These are phyloP conservation scores for Nemotelus nigrinus DNA, from an alignment of 2,888 invertebrate genomes.

Conservation along the genomic window DNA sequence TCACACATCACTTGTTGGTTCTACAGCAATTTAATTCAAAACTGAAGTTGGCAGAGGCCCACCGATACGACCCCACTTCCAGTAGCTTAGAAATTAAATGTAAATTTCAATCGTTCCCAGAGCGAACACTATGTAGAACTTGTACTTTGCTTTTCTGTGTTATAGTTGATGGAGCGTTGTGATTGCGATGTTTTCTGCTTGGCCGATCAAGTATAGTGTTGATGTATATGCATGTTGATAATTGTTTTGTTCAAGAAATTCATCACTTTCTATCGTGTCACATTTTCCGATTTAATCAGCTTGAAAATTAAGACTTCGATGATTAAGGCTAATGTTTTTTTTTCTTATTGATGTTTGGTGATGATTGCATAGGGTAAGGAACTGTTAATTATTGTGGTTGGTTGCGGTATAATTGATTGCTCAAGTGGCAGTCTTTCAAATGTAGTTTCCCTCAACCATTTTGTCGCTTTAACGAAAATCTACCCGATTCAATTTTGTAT, in stretches of 20 bases:
- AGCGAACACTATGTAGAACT: background rate
- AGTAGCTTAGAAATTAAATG: background rate
- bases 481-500: no score
- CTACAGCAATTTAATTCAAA: background rate
- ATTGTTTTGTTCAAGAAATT: background rate
- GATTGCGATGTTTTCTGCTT: background rate
- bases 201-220: constrained; percentile 5
- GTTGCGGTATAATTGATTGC: no score
- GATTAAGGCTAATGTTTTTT: no score
- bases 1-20: background rate
- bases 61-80: background rate
- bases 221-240: background rate
- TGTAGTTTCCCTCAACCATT: no score
- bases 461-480: no score
- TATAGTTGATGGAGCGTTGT: background rate
- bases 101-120: background rate
- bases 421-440: no score
- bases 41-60: background rate
- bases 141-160: background rate
- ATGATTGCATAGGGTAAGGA: no score
- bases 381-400: no score
- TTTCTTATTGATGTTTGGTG: no score
- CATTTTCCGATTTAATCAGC: constrained; percentile 3
- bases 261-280: constrained; percentile 4
- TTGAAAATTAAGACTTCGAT: no score